Evolutionary conservation across 2,888 invertebrate species (phyloP).

Genomic region (Yponomeuta cagnagella): DNA sequence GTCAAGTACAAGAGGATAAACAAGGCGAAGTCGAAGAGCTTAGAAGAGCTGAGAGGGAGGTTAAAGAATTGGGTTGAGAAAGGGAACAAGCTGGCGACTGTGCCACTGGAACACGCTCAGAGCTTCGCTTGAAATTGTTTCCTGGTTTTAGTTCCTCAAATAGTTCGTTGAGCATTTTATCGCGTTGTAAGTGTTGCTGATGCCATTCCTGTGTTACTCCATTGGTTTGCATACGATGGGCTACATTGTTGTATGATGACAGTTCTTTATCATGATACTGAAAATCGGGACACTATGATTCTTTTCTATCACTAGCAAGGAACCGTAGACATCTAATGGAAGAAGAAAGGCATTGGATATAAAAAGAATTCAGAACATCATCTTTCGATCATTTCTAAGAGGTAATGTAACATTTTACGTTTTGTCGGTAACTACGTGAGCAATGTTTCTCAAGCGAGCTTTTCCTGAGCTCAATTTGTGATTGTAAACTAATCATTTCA

Average conservation of each 20-base stretch:
- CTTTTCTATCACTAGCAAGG: no score
- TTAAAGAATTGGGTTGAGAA: slow-evolving; percentile 91
- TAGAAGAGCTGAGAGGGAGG: slow-evolving; percentile 88
- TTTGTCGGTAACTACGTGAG: not conserved
- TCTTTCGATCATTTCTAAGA: not conserved
- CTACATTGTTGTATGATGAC: no score
- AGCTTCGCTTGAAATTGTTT: slow-evolving; percentile 70
- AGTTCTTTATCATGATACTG: no score
- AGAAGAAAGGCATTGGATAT: no score
- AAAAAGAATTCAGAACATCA: not conserved
- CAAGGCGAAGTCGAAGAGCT: slow-evolving; percentile 91
- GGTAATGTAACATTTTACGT: not conserved
- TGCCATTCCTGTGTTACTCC: not conserved
- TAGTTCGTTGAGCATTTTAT: not conserved
- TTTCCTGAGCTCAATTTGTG: slow-evolving; percentile 1
- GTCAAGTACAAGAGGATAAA: slow-evolving; percentile 94
- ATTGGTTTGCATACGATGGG: not conserved
- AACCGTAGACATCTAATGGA: no score
- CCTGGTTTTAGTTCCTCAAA: slow-evolving; percentile 3
- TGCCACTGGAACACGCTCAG: slow-evolving; percentile 81
- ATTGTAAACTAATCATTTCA: not conserved
- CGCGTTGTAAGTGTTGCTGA: not conserved
- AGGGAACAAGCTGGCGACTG: slow-evolving; percentile 80
- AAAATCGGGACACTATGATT: no score
- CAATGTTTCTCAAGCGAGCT: not conserved